Conservation (phyloP, 2,113 vertebrate species). For the Gavia stellata region DNA sequence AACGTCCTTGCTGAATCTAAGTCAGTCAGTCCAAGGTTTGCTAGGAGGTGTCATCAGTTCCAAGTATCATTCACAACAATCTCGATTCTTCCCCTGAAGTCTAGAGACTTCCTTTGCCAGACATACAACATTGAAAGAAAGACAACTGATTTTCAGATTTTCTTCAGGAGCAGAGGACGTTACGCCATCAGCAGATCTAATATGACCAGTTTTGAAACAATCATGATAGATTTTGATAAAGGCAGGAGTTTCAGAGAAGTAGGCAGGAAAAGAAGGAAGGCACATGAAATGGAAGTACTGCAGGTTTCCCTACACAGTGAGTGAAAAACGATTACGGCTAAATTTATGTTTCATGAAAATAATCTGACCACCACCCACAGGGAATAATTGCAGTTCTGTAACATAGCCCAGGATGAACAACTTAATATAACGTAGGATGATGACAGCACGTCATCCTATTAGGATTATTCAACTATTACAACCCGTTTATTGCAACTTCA, state of each 20-base stretch:
- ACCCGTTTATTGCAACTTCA: background rate
- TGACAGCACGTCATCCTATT: background rate
- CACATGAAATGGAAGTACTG: background rate
- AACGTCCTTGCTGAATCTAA: background rate
- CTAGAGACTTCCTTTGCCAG: background rate
- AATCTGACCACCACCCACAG: background rate
- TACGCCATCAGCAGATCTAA: background rate
- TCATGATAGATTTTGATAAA: background rate
- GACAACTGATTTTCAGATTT: background rate
- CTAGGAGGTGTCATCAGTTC: background rate
- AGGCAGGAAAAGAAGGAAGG: background rate
- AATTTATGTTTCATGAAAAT: background rate
- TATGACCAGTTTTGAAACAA: background rate
- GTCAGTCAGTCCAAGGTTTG: background rate
- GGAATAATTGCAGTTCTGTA: background rate
- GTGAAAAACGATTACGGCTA: background rate
- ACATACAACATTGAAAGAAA: background rate
- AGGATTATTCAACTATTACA: background rate
- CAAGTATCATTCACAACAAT: background rate
- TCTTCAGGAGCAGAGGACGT: background rate
- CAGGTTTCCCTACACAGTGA: background rate
- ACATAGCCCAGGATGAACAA: background rate
- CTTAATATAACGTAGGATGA: background rate
- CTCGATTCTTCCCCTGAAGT: background rate
- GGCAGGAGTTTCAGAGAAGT: background rate